Base-by-base conservation (phyloP, 2,113 vertebrate species). In the Petromus typicus region DNA sequence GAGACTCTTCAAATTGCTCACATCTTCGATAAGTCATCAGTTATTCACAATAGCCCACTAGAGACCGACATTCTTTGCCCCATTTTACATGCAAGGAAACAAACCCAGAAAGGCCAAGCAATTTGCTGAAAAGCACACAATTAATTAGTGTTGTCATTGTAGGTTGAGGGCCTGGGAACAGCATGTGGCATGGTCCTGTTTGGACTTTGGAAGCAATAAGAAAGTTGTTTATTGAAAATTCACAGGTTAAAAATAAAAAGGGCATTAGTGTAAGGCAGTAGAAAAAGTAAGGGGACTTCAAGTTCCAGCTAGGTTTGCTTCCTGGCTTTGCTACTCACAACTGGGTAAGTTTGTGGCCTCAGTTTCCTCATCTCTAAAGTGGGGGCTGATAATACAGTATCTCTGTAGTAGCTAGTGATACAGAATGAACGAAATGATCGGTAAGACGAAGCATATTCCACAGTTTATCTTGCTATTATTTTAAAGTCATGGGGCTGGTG, bases 161-260 rank as follows among this genome's bases (percentile, higher is more conserved):
- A 84, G 71, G 75, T 75, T 34, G 63, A 92, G 25, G 45, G 37
- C 57, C 23, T 4, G 18, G 64, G 51, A 89, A 67, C 40, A 91
- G 79, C 22, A 5, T 81, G 89, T 86, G 63, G 61, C 90, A 93
- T 79, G 71, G 93, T 90, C 78, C 81, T 87, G 51, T 67, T 88
- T 94, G 87, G 90, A 82, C 87, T 96, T 94, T 93, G 95, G 80
- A 95, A 94, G 80, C 45, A 73, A 48, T 79, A 94, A 91, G 91
- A 94, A 94, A 78, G 64, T 82, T 96, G 91, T 94, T 97, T 95
- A 94, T 54, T 93, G 34, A 87, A 63, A 90, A 96, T 88, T 93
- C 88, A 94, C 51, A 88, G 64, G 94, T 91, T 82, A 94, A 96
- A 96, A 96, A 96, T 82, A 92, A 92, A 61, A 81, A 90, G 81